Percentiles rank a stretch among this genome's conserved stretches.
phyloP scores from a whole-genome alignment of 1,140 invertebrate species.

The Zaprionus africanus region DNA sequence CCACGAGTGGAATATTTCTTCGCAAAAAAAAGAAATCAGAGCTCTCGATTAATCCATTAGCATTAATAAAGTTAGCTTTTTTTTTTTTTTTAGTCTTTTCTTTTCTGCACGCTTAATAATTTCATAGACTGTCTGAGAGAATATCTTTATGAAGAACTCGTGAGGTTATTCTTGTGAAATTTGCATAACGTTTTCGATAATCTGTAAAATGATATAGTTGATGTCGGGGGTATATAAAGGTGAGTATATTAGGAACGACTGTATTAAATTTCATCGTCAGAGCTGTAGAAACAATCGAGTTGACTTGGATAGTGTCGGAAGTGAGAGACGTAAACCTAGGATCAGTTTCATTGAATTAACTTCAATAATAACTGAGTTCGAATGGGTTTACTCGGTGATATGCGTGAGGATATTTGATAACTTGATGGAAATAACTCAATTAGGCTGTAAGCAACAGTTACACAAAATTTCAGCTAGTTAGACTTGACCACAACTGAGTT shows the following conservation, averaged over 20 bases:
- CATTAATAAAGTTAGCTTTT: conserved; percentile 1
- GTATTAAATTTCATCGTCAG: neutral
- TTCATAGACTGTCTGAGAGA: neutral
- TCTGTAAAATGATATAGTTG: conserved; percentile 1
- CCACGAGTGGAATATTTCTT: neutral
- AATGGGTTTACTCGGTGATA: neutral
- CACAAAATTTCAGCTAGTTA: neutral
- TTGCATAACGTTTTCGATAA: neutral
- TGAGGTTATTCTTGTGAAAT: neutral
- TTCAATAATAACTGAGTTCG: neutral
- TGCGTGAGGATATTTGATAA: neutral
- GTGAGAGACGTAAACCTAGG: too few species aligned
- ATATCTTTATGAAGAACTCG: neutral
- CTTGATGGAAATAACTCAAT: neutral
- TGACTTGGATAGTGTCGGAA: neutral
- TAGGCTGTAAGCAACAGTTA: neutral
- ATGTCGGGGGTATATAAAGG: neutral
- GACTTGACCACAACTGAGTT: neutral
- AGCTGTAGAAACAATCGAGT: neutral
- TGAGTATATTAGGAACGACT: neutral
- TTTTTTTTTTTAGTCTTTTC: neutral
- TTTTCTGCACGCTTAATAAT: neutral
- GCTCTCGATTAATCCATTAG: conserved; percentile 8
- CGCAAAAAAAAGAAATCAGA: conserved; percentile 1
- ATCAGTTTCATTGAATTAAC: neutral